These are phyloP conservation scores for Lemur catta DNA, from an alignment of 2,797 vertebrate genomes.

Conservation along the genomic window DNA sequence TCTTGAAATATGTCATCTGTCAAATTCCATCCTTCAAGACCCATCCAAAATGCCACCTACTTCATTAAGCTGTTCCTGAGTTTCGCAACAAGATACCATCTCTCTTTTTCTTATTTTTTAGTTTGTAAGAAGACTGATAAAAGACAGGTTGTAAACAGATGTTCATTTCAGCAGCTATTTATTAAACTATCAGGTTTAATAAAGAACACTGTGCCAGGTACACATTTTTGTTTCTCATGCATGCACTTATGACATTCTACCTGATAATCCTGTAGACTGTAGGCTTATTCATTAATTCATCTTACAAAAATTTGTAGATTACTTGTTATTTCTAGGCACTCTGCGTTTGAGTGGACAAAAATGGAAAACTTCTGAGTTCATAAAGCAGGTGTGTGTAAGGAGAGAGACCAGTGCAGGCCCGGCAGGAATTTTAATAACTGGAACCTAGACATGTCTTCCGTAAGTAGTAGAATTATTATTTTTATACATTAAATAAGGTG, in stretches of 20 bases:
- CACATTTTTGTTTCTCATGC: neutral
- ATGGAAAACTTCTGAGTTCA: neutral
- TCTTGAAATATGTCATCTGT: slow-evolving; percentile 60
- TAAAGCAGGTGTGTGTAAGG: neutral
- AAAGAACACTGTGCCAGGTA: neutral
- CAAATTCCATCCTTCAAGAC: slow-evolving; percentile 35
- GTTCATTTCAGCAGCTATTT: slow-evolving; percentile 26
- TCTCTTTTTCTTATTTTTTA: neutral
- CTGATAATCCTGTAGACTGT: neutral
- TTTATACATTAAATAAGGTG: neutral
- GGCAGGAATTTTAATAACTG: neutral
- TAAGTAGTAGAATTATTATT: neutral
- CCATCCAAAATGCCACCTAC: slow-evolving; percentile 24
- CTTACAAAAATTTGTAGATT: neutral
- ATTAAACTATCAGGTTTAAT: neutral
- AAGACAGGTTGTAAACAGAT: slow-evolving; percentile 43
- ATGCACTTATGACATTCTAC: neutral
- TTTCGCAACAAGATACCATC: neutral
- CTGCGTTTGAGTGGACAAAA: neutral
- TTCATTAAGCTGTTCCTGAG: slow-evolving; percentile 50
- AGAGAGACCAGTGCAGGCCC: neutral
- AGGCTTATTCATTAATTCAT: neutral
- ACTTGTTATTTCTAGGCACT: neutral
- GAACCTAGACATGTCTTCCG: neutral
- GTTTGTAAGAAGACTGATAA: neutral